Evolutionary conservation across 2,888 invertebrate genomes (phyloP).

Genomic region (Hoplodrina ambigua): DNA sequence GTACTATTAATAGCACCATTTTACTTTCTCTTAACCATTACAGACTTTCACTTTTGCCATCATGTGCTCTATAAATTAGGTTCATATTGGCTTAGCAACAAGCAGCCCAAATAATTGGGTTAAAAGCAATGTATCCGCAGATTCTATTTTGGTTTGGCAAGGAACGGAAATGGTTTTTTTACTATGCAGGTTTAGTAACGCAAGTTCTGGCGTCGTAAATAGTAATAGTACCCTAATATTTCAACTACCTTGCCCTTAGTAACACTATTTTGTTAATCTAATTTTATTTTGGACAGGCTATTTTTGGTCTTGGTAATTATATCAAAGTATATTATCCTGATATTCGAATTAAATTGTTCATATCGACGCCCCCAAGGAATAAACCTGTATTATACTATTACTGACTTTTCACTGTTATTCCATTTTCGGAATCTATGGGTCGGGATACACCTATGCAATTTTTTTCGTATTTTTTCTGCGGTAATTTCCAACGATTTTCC

Average conservation of each 20-base stretch:
- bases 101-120: constrained; percentile 18
- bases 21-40: constrained; percentile 51
- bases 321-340: neutral
- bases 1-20: constrained; percentile 36
- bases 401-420: too few relatives aligned
- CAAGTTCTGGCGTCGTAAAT: constrained; percentile 27
- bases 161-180: constrained; percentile 4
- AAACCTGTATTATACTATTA: too few relatives aligned
- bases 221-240: constrained; percentile 24
- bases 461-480: too few relatives aligned
- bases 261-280: constrained; percentile 6
- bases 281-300: neutral
- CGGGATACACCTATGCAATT: too few relatives aligned
- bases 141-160: constrained; percentile 8
- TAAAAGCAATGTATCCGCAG: constrained; percentile 4
- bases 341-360: neutral
- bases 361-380: too few relatives aligned
- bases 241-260: constrained; percentile 7
- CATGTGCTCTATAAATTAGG: neutral
- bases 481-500: too few relatives aligned
- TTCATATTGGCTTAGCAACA: constrained; percentile 6
- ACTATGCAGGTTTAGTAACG: constrained; percentile 1
- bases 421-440: too few relatives aligned
- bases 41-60: constrained; percentile 34
- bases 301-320: neutral